phyloP scores from a whole-genome alignment of 2,797 vertebrate genomes.

The Champsocephalus esox region DNA sequence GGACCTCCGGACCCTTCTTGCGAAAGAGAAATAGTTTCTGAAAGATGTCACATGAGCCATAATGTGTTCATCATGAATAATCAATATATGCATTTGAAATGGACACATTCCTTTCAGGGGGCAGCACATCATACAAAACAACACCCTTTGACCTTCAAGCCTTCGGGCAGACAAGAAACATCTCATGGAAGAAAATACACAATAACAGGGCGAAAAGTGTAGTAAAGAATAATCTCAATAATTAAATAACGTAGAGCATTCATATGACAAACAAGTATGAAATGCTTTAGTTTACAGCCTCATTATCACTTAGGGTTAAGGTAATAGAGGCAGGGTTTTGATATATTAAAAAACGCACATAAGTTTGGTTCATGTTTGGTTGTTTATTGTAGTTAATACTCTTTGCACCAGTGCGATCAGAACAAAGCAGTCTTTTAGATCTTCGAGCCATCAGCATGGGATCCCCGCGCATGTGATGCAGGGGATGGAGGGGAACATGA shows the following conservation, averaged over 20 bases:
- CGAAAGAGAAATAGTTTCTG: background rate
- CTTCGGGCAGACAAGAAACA: no score
- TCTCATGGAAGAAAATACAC: no score
- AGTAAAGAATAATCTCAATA: no score
- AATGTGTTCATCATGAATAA: background rate
- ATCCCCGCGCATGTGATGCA: slow-evolving; percentile 29
- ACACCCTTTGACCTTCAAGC: no score
- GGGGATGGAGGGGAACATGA: background rate
- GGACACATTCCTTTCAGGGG: background rate
- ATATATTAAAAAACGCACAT: background rate
- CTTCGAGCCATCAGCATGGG: background rate
- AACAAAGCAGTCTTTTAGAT: slow-evolving; percentile 23
- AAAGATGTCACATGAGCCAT: background rate
- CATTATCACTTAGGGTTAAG: no score
- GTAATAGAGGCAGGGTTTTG: background rate
- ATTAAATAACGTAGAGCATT: no score
- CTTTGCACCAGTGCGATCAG: background rate
- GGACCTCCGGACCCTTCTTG: no score
- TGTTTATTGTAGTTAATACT: background rate
- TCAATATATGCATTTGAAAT: no score
- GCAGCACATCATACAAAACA: no score
- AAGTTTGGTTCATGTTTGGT: background rate
- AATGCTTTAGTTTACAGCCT: no score
- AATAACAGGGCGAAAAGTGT: no score
- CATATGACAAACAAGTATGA: no score